A percentile compares a stretch with the other conserved stretches of the same genome.
Evolutionary conservation across 2,797 vertebrate species (phyloP).

Genomic region (Gobio occitaniae): DNA sequence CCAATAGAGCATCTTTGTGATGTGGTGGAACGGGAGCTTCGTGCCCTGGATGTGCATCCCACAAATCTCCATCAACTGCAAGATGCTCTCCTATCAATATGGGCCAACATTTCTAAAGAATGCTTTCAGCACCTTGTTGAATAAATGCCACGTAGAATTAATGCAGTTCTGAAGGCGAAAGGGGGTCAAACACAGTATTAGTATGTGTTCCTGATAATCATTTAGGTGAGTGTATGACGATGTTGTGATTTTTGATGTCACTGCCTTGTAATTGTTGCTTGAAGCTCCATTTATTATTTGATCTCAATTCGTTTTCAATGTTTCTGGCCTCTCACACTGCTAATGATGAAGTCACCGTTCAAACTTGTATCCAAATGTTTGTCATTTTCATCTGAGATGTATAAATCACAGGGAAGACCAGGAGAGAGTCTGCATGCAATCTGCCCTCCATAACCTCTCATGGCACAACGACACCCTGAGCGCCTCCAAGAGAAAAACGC

Average conservation of each 20-base stretch:
- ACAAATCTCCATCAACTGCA: too few species aligned
- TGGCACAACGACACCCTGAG: constrained; percentile 1
- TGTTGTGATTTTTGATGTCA: not conserved
- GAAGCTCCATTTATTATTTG: not conserved
- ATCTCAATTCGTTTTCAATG: not conserved
- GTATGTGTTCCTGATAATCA: too few species aligned
- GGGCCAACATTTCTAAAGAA: too few species aligned
- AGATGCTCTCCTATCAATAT: too few species aligned
- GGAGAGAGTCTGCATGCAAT: not conserved
- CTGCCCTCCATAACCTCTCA: constrained; percentile 29
- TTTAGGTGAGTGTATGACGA: too few species aligned
- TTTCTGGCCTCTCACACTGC: not conserved
- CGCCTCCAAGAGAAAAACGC: constrained; percentile 7
- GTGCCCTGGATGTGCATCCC: too few species aligned
- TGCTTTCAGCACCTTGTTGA: too few species aligned
- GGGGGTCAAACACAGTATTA: too few species aligned
- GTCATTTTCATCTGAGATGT: not conserved
- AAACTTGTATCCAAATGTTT: not conserved
- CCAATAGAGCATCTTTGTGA: too few species aligned
- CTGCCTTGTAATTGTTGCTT: not conserved
- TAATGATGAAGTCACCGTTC: not conserved
- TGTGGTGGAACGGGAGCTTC: too few species aligned
- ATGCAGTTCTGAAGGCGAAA: too few species aligned
- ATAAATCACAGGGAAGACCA: not conserved
- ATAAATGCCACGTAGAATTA: too few species aligned